Conservation (phyloP, 2,113 vertebrate genomes). For the Pomatostomus ruficeps region DNA sequence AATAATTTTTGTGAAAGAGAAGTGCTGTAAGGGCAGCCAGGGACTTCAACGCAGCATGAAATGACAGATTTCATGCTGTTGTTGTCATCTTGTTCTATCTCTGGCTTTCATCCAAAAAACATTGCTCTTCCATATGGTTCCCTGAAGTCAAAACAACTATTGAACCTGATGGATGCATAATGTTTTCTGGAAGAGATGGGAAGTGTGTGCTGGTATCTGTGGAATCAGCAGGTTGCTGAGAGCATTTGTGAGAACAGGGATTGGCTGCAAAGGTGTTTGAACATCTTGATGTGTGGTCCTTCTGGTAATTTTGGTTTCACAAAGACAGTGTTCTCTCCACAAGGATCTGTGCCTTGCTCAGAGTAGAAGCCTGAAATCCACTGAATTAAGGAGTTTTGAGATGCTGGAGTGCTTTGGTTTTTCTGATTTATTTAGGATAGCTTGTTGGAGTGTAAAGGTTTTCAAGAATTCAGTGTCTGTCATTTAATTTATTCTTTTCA, state of each 20-base stretch:
- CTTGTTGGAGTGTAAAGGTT: background rate
- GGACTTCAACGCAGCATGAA: background rate
- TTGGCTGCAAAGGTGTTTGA: background rate
- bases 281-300: background rate
- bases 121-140: background rate
- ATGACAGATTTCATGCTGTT: background rate
- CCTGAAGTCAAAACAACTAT: background rate
- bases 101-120: background rate
- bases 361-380: background rate
- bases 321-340: background rate
- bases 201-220: background rate
- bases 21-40: background rate
- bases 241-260: background rate
- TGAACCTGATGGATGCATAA: background rate
- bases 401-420: background rate
- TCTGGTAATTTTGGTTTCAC: background rate
- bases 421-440: background rate
- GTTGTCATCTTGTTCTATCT: background rate
- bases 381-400: background rate
- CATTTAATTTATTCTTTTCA: background rate
- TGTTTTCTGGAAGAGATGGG: background rate
- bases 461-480: background rate
- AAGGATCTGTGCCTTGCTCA: background rate
- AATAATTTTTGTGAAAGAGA: background rate
- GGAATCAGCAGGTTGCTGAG: background rate